Evolutionary conservation across 2,797 vertebrate genomes (phyloP), one percentile per base, ranked within the genome.

Genomic region (Pseudomugil gertrudae): DNA sequence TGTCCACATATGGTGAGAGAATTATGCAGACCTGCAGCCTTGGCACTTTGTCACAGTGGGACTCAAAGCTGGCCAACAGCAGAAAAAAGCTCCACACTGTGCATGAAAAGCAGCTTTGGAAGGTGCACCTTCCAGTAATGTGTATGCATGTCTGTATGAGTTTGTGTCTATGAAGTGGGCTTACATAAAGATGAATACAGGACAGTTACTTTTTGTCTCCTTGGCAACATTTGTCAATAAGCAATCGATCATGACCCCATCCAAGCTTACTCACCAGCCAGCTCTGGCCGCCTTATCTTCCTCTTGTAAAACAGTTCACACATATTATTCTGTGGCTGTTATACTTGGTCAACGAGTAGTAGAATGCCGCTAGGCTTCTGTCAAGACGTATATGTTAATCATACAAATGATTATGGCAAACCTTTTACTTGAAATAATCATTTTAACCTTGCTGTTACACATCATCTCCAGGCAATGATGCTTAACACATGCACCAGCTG

Each of bases 41-140:
- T 91, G 89, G 85, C 79, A 79, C 68, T 80, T 81, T 78, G 79
- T 81, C 85, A 78, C 78, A 74, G 69, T 65, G 67, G 74, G 69
- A 90, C 50, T 76, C 63, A 84, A 86, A 85, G 74, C 72, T 83
- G 71, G 81, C 62, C 56, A 73, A 65, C 80, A 72, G 83, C 74
- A 78, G 57, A 69, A 74, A 82, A 79, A 81, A 81, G 58, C 67
- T 62, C 62, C 81, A 63, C 63, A 71, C 60, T 81, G 80, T 85
- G 85, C 67, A 79, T 72, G 48, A 81, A 82, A 74, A 80, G 63
- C 63, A 51, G 70, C 74, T 84, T 74, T 53, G 35, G 70, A 78
- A 57, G 54, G 66, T 68, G 63, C 64, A 57, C 26, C 60, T 69
- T 72, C 65, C 21, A 53, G 26, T 47, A 53, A 1, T 54, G 23